These are phyloP conservation scores for Nyctibius grandis DNA, from an alignment of 2,797 vertebrate species.

Conservation along the genomic window DNA sequence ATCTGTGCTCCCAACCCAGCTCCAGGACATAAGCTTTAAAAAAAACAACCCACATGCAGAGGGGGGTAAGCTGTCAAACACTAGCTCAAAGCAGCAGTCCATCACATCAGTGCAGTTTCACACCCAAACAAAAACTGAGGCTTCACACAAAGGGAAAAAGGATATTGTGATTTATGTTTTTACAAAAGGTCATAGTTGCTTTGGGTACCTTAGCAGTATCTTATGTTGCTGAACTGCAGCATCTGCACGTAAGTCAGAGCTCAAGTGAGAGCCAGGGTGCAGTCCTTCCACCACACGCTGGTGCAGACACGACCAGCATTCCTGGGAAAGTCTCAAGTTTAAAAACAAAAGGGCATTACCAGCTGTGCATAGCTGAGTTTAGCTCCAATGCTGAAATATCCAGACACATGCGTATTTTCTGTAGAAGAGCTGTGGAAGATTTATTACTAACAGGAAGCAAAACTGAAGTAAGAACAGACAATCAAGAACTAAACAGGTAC, in stretches of 20 bases:
- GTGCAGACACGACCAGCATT: rapidly evolving
- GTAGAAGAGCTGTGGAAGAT: neutral
- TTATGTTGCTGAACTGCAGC: neutral
- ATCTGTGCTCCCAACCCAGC: neutral
- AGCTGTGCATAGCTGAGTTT: rapidly evolving
- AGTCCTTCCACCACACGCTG: rapidly evolving
- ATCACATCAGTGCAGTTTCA: neutral
- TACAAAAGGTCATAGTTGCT: neutral
- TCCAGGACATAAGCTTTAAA: neutral
- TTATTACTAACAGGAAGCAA: neutral
- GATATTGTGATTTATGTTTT: neutral
- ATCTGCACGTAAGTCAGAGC: neutral
- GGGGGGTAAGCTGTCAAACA: neutral
- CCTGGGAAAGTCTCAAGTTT: neutral
- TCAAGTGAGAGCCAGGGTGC: neutral
- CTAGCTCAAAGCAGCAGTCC: neutral
- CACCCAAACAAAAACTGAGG: neutral
- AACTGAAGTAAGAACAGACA: neutral
- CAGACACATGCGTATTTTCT: neutral
- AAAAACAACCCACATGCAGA: neutral
- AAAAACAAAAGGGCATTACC: neutral
- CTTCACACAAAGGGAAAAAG: neutral
- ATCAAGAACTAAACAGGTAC: neutral
- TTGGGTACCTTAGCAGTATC: neutral
- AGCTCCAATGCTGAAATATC: neutral